Evolutionary conservation across 2,113 vertebrate genomes (phyloP).

Genomic region (Podarcis muralis): DNA sequence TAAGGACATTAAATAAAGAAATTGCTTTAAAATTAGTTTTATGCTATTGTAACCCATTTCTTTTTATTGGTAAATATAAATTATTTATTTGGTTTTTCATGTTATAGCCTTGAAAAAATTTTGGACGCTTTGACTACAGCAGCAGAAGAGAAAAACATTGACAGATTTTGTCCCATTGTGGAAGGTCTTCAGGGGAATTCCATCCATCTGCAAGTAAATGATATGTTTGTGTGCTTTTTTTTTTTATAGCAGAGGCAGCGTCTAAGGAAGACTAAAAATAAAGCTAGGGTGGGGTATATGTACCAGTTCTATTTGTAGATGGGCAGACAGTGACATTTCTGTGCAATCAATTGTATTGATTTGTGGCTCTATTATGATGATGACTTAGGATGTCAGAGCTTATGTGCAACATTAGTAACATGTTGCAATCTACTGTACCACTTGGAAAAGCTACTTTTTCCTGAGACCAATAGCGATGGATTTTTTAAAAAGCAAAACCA

Average conservation of each 20-base stretch:
- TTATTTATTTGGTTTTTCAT: background rate
- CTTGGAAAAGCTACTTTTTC: background rate
- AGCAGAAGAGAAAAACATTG: conserved; percentile 85
- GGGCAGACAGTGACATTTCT: background rate
- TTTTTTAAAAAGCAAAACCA: background rate
- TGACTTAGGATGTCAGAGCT: background rate
- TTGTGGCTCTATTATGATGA: background rate
- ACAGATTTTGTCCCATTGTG: conserved; percentile 91
- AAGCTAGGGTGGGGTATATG: too few relatives aligned
- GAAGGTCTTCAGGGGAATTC: conserved; percentile 90
- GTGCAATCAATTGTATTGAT: background rate
- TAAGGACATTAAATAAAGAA: background rate
- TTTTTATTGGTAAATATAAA: background rate
- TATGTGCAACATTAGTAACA: too few relatives aligned
- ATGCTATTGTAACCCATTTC: background rate
- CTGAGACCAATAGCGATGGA: background rate
- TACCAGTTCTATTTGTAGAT: background rate
- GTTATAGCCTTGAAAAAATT: conserved; percentile 92
- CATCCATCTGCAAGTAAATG: conserved; percentile 90
- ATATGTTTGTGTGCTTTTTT: background rate
- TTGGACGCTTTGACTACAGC: conserved; percentile 92
- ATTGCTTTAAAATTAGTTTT: background rate
- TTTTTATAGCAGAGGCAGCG: too few relatives aligned
- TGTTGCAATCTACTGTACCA: background rate
- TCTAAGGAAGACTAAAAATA: too few relatives aligned